Conservation (phyloP, 23 tunicate species). For the Oikopleura albicans region DNA sequence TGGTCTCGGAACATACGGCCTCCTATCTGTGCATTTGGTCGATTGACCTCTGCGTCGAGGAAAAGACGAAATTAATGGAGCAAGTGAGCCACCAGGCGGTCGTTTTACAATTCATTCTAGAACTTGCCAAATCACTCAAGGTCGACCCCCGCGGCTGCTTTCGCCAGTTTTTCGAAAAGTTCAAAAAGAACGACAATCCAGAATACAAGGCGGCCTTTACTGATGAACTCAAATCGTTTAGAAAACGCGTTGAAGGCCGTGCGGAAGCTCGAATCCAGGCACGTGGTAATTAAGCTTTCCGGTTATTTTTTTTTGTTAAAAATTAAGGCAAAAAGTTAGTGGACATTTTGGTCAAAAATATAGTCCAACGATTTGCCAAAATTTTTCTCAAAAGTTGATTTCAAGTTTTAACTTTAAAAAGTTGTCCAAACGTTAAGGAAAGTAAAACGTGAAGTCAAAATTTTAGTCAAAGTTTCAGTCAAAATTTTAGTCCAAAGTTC, state of each 20-base stretch:
- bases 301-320: too few relatives aligned
- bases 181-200: slow-evolving; percentile 33
- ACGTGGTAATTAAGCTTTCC: neutral
- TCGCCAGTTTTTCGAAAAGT: slow-evolving; percentile 47
- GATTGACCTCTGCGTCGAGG: slow-evolving; percentile 71
- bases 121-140: slow-evolving; percentile 49
- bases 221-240: slow-evolving; percentile 50
- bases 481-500: too few relatives aligned
- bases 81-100: slow-evolving; percentile 76
- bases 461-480: too few relatives aligned
- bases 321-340: too few relatives aligned
- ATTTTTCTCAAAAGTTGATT: too few relatives aligned
- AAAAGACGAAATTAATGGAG: slow-evolving; percentile 39
- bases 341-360: too few relatives aligned
- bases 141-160: slow-evolving; percentile 41
- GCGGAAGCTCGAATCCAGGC: neutral
- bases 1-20: slow-evolving; percentile 63
- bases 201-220: slow-evolving; percentile 53
- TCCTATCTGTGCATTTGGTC: slow-evolving; percentile 71
- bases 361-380: too few relatives aligned
- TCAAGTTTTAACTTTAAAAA: too few relatives aligned
- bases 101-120: slow-evolving; percentile 59
- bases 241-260: slow-evolving; percentile 42
- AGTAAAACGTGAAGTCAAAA: too few relatives aligned
- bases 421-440: too few relatives aligned